Conservation (phyloP, 1,140 invertebrate genomes). For the Drosophila obscura region DNA sequence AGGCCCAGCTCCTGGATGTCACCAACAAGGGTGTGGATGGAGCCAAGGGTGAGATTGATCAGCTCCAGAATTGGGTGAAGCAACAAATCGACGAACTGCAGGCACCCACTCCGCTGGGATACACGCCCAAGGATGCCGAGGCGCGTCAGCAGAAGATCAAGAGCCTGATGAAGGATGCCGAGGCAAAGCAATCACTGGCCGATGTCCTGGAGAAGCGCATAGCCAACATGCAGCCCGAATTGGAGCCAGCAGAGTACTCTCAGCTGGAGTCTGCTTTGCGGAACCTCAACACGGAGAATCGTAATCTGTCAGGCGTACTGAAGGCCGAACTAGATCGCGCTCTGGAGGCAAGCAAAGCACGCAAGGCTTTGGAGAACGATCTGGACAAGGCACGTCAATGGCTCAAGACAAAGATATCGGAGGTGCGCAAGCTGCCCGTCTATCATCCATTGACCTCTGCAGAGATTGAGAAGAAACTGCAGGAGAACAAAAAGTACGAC, state of each 20-base stretch:
- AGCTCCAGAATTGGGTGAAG: constrained; percentile 91
- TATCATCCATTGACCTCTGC: constrained; percentile 89
- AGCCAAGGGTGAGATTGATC: constrained; percentile 89
- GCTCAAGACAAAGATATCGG: constrained; percentile 90
- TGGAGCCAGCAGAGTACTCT: constrained; percentile 91
- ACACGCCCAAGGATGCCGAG: constrained; percentile 89
- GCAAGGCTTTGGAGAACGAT: constrained; percentile 90
- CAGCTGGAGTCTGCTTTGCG: constrained; percentile 88
- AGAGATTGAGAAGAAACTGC: constrained; percentile 91
- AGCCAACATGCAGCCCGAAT: constrained; percentile 91
- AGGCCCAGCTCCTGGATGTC: constrained; percentile 91
- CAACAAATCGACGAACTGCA: constrained; percentile 89
- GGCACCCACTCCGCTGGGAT: constrained; percentile 88
- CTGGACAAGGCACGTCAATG: constrained; percentile 91
- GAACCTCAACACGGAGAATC: constrained; percentile 88
- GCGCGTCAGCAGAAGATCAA: constrained; percentile 89
- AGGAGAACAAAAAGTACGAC: constrained; percentile 89
- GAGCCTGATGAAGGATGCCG: constrained; percentile 91
- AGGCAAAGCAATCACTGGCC: constrained; percentile 92
- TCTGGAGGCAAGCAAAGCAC: constrained; percentile 87
- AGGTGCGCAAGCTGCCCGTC: constrained; percentile 90
- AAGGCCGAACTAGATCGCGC: constrained; percentile 90
- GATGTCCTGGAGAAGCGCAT: constrained; percentile 93
- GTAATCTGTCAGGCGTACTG: constrained; percentile 88
- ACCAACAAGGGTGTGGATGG: constrained; percentile 92